Base-by-base conservation (phyloP, 2,113 vertebrate species). In the Patagioenas fasciata region DNA sequence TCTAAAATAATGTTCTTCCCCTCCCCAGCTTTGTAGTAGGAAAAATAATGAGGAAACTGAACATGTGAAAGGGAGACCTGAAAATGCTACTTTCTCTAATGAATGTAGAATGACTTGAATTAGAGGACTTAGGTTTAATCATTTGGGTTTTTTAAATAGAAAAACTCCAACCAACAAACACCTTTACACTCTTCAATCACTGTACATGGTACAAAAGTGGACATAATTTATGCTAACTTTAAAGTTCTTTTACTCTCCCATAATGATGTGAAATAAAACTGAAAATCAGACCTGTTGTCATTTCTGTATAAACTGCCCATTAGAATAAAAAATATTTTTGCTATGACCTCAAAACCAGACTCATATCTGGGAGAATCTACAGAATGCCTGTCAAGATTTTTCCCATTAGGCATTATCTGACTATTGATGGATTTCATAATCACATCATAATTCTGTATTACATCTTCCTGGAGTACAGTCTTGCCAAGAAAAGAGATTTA, bases 101-200 rank as follows among this genome's bases (percentile, higher is more conserved):
- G 20, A n/a, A 67, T 18, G 4, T 14, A 81, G 70, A 89, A 66
- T 21, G 64, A 50, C 5, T 4, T 42, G 11, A 28, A 6, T 36
- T 70, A 64, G 32, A 64, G 20, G 7, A 66, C 15, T 42, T 24
- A 34, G 6, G 25, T 91, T 82, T 58, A 77, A 85, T 34, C 12
- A 56, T 12, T 13, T 48, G 9, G 5, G 44, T 47, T 78, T 61
- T 82, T 31, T 32, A 87, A 65, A 50, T 18, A n/a, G 73, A 23
- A 62, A 60, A 6, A 0, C 0, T 1, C 4, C 26, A 53, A 24
- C 3, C 2, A 54, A 7, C 8, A 47, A 34, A 44, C 23, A 74
- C 3, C 0, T 73, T 79, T 75, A 54, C 23, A 60, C 13, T 57
- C 9, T 79, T 89, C 21, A 44, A 21, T 62, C 23, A 53, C 9